Conservation (phyloP, 2,797 vertebrate genomes). For the Gambelia wislizenii region DNA sequence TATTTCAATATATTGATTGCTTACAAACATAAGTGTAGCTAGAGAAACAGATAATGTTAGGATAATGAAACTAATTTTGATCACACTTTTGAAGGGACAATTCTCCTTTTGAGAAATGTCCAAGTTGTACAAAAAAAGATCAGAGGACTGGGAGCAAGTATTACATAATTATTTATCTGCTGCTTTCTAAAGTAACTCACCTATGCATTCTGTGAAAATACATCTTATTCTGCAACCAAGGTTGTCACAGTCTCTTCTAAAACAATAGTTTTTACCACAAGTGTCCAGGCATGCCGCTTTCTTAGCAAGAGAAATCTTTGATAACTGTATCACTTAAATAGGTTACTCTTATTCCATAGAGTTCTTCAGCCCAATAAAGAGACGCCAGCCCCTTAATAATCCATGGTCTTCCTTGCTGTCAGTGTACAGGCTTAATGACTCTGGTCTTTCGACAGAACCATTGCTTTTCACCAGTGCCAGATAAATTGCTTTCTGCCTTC, state of each 20-base stretch:
- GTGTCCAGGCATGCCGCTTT: constrained; percentile 38
- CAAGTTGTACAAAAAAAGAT: not conserved
- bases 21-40: not conserved
- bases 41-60: not conserved
- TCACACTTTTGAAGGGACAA: no score
- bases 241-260: constrained; percentile 35
- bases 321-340: constrained; percentile 27
- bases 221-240: constrained; percentile 45
- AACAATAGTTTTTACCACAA: constrained; percentile 42
- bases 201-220: constrained; percentile 49
- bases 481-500: constrained; percentile 21
- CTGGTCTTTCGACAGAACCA: constrained; percentile 29
- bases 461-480: constrained; percentile 31
- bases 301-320: constrained; percentile 30
- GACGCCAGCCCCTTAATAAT: constrained; percentile 33
- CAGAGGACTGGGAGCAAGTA: constrained; percentile 32
- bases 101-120: not conserved
- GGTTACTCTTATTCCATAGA: constrained; percentile 23
- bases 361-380: constrained; percentile 40
- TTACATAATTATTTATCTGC: constrained; percentile 33
- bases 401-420: not conserved
- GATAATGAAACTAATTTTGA: not conserved
- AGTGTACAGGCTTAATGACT: not conserved
- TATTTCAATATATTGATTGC: constrained; percentile 7
- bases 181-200: constrained; percentile 58